Percentiles rank a stretch among this genome's conserved stretches.
These are phyloP conservation scores for Anseranas semipalmata DNA, from an alignment of 2,113 vertebrate genomes.

Conservation along the genomic window DNA sequence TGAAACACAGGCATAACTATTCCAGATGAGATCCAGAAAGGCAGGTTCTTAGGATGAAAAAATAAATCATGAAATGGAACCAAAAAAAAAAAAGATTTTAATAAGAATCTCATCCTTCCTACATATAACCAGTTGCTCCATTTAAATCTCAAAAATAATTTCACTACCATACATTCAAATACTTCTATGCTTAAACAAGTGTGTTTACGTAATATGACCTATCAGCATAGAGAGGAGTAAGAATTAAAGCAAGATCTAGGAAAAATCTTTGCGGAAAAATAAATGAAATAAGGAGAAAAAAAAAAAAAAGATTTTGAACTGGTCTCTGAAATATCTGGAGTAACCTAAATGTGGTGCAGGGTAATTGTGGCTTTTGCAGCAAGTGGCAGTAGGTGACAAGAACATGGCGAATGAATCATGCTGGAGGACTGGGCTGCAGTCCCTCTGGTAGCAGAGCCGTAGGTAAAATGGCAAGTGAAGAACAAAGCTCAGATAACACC, in stretches of 20 bases:
- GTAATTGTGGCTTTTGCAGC: not conserved
- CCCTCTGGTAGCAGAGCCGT: not conserved
- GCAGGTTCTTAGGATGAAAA: rapidly evolving
- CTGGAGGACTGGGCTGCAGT: not conserved
- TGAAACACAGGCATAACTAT: not conserved
- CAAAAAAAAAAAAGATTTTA: not conserved
- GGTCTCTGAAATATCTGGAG: not conserved
- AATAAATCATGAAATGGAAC: not conserved
- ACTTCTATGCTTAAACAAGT: not conserved
- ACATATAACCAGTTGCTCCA: not conserved
- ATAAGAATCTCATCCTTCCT: not conserved
- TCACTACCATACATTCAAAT: not conserved
- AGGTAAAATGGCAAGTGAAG: not conserved
- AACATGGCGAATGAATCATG: not conserved
- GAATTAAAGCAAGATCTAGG: not conserved
- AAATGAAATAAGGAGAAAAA: not conserved
- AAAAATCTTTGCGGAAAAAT: not conserved
- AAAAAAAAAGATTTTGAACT: not conserved
- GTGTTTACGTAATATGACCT: not conserved
- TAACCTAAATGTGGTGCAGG: not conserved
- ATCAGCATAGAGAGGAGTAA: not conserved
- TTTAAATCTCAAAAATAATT: not conserved
- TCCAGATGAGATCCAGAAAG: not conserved
- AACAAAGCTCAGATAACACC: not conserved
- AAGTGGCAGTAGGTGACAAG: not conserved